Percentiles rank a stretch among this genome's conserved stretches.
Evolutionary conservation across 2,888 invertebrate species (phyloP).

Genomic region (Drosophila infuscata): DNA sequence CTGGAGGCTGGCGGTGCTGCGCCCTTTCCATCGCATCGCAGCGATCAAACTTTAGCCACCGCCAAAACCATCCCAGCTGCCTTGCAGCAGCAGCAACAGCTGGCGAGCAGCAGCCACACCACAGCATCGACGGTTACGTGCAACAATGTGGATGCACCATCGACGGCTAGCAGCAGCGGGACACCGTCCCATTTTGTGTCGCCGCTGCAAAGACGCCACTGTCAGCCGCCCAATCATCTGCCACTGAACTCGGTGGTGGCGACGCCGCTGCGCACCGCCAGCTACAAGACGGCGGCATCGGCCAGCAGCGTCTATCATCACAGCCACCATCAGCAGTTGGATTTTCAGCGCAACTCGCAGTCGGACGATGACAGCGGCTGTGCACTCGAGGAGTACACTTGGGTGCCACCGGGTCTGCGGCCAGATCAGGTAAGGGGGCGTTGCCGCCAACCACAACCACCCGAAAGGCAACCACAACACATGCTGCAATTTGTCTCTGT

Average conservation of each 20-base stretch:
- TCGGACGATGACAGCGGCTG: constrained; percentile 99
- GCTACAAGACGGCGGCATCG: constrained; percentile 81
- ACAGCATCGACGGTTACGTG: constrained; percentile 37
- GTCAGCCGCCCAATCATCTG: constrained; percentile 78
- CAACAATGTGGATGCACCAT: constrained; percentile 71
- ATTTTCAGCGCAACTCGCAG: constrained; percentile 94
- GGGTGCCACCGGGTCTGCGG: constrained; percentile 98
- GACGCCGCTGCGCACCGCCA: constrained; percentile 82
- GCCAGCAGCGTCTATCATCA: constrained; percentile 75
- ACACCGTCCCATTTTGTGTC: constrained; percentile 79
- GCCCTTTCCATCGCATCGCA: constrained; percentile 67
- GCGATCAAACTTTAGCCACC: constrained; percentile 38
- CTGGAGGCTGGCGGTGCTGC: constrained; percentile 78
- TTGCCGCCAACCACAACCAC: constrained; percentile 2
- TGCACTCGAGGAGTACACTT: constrained; percentile 98
- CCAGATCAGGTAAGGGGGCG: constrained; percentile 94
- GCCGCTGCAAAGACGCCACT: constrained; percentile 85
- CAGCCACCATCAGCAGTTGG: constrained; percentile 85
- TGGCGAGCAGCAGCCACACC: constrained; percentile 44
- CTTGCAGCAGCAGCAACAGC: constrained; percentile 52
- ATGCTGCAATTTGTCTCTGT: constrained; percentile 65
- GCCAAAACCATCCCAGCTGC: constrained; percentile 44
- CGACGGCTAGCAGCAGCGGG: constrained; percentile 69
- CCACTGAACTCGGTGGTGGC: constrained; percentile 80
- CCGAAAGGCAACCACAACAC: constrained; percentile 27